These are phyloP conservation scores for Patella caerulea DNA, from an alignment of 2,888 invertebrate genomes.

Conservation along the genomic window DNA sequence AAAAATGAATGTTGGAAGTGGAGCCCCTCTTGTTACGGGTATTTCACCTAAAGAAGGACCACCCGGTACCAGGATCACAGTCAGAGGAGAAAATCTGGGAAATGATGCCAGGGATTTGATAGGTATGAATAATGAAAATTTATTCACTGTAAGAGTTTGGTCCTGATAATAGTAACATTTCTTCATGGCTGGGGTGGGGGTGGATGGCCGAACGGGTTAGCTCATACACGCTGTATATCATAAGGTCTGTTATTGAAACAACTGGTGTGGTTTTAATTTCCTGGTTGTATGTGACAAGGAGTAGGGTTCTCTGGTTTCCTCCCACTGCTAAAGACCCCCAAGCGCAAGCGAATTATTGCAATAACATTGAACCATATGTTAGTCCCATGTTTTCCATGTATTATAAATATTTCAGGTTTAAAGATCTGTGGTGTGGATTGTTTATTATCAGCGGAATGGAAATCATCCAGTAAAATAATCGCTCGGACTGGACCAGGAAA, in stretches of 20 bases:
- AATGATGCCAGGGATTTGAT: constrained; percentile 86
- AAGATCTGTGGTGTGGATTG: constrained; percentile 97
- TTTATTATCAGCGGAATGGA: constrained; percentile 96
- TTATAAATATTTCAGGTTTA: constrained; percentile 77
- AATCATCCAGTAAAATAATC: constrained; percentile 95
- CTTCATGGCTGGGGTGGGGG: too few species aligned
- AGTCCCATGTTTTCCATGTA: constrained; percentile 1
- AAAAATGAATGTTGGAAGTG: constrained; percentile 1
- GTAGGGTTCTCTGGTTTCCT: too few species aligned
- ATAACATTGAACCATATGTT: too few species aligned
- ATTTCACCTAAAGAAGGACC: constrained; percentile 98
- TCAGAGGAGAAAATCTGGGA: constrained; percentile 96
- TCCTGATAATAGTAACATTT: too few species aligned
- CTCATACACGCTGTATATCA: too few species aligned
- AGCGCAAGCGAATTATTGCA: too few species aligned
- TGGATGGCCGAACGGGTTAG: too few species aligned
- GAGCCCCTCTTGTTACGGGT: constrained; percentile 75
- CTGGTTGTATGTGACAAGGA: too few species aligned
- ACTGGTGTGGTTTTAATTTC: too few species aligned
- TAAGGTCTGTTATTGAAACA: too few species aligned
- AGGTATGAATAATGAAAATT: constrained; percentile 74
- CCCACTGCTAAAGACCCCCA: too few species aligned
- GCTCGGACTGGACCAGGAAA: constrained; percentile 90
- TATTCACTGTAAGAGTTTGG: too few species aligned
- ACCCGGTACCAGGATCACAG: constrained; percentile 94